Conservation (phyloP, 2,113 vertebrate genomes). For the Alouatta palliata region DNA sequence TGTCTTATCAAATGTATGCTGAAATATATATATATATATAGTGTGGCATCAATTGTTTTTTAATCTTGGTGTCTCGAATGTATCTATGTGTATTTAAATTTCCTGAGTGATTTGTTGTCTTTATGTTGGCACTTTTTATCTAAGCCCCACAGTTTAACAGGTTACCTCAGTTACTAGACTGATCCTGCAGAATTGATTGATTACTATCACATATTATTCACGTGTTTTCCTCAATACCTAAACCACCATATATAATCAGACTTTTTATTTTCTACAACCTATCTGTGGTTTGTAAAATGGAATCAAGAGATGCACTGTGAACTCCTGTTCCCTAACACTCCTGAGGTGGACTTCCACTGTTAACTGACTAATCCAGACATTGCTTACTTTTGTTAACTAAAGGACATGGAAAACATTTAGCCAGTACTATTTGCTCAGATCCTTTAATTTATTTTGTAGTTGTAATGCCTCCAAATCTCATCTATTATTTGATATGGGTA, state of each 20-base stretch:
- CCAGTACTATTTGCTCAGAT: neutral
- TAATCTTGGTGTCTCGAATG: constrained; percentile 45
- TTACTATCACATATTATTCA: constrained; percentile 22
- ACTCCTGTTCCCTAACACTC: neutral
- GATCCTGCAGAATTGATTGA: constrained; percentile 2
- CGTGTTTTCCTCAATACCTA: constrained; percentile 8
- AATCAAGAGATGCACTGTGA: constrained; percentile 5
- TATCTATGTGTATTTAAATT: constrained; percentile 48
- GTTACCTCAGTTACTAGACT: neutral
- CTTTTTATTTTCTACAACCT: neutral
- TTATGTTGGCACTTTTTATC: constrained; percentile 9
- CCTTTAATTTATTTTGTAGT: constrained; percentile 28
- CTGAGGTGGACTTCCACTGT: neutral
- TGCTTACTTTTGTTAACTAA: constrained; percentile 28
- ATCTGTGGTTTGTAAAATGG: constrained; percentile 17
- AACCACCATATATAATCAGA: neutral
- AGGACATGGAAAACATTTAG: constrained; percentile 6
- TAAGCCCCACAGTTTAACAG: neutral
- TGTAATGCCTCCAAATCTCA: constrained; percentile 5
- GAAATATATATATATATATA: neutral
- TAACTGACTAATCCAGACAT: neutral
- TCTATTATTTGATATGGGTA: constrained; percentile 12
- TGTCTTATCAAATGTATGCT: neutral
- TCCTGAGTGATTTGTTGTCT: constrained; percentile 44
- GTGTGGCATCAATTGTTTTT: constrained; percentile 40